Evolutionary conservation across 2,888 invertebrate genomes (phyloP).

Genomic region (Latrodectus elegans): DNA sequence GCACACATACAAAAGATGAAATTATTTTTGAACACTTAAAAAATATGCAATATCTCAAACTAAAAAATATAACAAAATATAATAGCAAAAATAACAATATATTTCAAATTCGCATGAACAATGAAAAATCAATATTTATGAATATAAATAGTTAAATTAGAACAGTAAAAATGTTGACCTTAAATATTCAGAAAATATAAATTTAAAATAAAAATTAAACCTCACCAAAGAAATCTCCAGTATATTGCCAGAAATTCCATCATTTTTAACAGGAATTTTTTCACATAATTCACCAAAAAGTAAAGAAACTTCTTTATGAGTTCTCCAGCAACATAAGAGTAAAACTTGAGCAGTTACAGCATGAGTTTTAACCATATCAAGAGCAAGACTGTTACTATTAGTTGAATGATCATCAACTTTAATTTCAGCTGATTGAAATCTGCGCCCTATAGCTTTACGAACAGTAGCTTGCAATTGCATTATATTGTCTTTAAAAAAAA

Average conservation of each 20-base stretch:
- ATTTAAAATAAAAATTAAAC: background rate
- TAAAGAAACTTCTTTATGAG: slow-evolving; percentile 87
- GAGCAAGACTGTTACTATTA: slow-evolving; percentile 9
- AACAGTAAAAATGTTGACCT: too few relatives aligned
- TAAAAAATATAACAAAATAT: too few relatives aligned
- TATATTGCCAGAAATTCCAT: background rate
- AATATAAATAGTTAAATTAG: too few relatives aligned
- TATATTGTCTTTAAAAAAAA: slow-evolving; percentile 42
- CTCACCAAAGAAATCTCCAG: background rate
- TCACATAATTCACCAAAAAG: slow-evolving; percentile 75
- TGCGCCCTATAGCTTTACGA: slow-evolving; percentile 55
- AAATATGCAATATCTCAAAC: too few relatives aligned
- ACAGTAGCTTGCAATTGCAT: slow-evolving; percentile 55
- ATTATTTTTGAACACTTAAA: too few relatives aligned
- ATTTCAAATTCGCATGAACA: too few relatives aligned
- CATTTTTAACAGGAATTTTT: slow-evolving; percentile 28
- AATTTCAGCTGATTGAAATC: slow-evolving; percentile 47
- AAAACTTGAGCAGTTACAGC: slow-evolving; percentile 86
- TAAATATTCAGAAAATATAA: background rate
- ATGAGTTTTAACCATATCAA: slow-evolving; percentile 68
- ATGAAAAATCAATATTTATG: too few relatives aligned
- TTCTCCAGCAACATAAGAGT: slow-evolving; percentile 94
- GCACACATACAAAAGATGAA: too few relatives aligned
- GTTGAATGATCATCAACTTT: slow-evolving; percentile 20
- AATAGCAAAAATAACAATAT: too few relatives aligned